Evolutionary conservation across 1,140 invertebrate genomes (phyloP), one percentile per base, ranked within the genome.

Genomic region (Schlechtendalia chinensis): DNA sequence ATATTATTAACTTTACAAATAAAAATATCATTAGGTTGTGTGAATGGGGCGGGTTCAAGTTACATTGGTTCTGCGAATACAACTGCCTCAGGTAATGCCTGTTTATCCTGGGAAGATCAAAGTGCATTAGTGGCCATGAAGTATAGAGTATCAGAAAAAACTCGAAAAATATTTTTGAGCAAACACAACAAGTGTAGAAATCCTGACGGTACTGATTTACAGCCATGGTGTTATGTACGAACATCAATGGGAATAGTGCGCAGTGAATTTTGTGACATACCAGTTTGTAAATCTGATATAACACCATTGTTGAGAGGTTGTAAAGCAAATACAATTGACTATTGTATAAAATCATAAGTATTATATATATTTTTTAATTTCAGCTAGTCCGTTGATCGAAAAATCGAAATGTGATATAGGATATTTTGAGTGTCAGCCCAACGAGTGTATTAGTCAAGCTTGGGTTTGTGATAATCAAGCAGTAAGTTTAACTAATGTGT

Each of bases 141-240:
- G 75, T 84, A 84, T 65, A 84, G 84, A 82, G 82, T 84, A n/a
- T 84, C 83, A 39, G 82, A 84, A 61, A 82, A 84, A 47, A 69
- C 59, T 10, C 81, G 84, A 45, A 84, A 84, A 56, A 82, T 85
- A 5, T 85, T 85, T 82, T 83, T 89, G 58, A 83, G 83, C 79
- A 83, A 81, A 0, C 88, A 90, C 80, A 89, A 90, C 83, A 87
- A 86, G 82, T 90, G 89, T 82, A 85, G 89, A 80, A 90, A 90
- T 85, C 87, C 88, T 1, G 88, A 86, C 83, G 86, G 87, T 0
- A 83, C 82, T 6, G 86, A 86, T n/a, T 87, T 88, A 53, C 85
- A 84, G n/a, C 89, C 89, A 0, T 90, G 89, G 89, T 90, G 89
- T 81, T 90, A 85, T 82, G 85, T 85, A 19, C 84, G 82, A 71